phyloP scores from a whole-genome alignment of 2,113 vertebrate species.

The Leiothrix lutea region DNA sequence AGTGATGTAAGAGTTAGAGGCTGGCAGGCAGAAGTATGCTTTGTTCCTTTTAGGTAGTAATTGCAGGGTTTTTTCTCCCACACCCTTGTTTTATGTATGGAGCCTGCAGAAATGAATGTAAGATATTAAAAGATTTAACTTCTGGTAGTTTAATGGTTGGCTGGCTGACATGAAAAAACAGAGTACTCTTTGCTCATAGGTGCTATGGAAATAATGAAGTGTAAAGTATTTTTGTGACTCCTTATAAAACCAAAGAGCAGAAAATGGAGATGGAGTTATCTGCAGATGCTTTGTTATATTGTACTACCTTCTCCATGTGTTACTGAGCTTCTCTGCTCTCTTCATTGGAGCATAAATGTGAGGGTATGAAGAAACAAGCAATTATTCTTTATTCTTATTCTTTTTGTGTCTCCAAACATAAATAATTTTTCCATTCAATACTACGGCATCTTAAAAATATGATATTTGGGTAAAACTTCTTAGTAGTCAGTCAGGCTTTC shows the following conservation, averaged over 20 bases:
- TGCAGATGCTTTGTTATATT: not conserved
- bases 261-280: not conserved
- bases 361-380: not conserved
- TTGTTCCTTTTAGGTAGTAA: not conserved
- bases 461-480: not conserved
- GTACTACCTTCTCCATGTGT: not conserved
- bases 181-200: not conserved
- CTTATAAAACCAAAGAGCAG: not conserved
- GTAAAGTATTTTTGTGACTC: conserved; percentile 1
- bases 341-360: not conserved
- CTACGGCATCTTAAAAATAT: not conserved
- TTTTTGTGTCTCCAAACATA: not conserved
- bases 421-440: not conserved
- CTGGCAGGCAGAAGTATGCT: not conserved
- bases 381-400: not conserved
- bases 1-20: not conserved
- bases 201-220: not conserved
- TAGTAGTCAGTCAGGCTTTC: not conserved
- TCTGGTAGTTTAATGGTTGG: not conserved
- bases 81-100: not conserved
- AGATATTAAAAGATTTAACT: not conserved
- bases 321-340: not conserved
- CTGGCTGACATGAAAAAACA: not conserved
- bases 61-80: not conserved
- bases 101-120: not conserved